Percentiles rank a stretch among this genome's conserved stretches.
Conservation (phyloP, 92 coral and sea anemone species). For the Parazoanthus atlanticus region DNA sequence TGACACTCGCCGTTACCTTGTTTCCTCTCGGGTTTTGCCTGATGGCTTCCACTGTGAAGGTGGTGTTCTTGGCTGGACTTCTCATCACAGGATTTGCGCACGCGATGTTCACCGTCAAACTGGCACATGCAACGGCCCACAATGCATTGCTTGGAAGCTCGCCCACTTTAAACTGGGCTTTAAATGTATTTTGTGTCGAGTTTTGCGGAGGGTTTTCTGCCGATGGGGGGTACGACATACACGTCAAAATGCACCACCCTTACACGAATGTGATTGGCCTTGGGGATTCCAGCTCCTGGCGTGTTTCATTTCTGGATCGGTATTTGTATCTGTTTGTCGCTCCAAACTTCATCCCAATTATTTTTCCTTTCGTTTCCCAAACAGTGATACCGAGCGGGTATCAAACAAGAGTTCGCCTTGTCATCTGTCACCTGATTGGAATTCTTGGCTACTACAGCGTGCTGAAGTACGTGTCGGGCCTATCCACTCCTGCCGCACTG, state of each 20-base stretch:
- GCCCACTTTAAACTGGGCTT: slow-evolving; percentile 57
- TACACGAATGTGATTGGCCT: slow-evolving; percentile 85
- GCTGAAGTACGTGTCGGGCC: slow-evolving; percentile 62
- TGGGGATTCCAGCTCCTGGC: slow-evolving; percentile 86
- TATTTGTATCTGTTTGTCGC: slow-evolving; percentile 69
- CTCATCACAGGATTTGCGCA: slow-evolving; percentile 62
- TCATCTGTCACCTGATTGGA: slow-evolving; percentile 19
- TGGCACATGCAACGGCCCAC: slow-evolving; percentile 75
- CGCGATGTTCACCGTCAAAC: slow-evolving; percentile 60
- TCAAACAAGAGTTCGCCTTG: slow-evolving; percentile 45
- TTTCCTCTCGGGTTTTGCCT: slow-evolving; percentile 67
- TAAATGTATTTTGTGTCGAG: slow-evolving; percentile 61
- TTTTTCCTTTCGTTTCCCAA: slow-evolving; percentile 55
- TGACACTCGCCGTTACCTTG: slow-evolving; percentile 40
- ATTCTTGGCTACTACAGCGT: slow-evolving; percentile 58
- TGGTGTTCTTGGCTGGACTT: slow-evolving; percentile 61
- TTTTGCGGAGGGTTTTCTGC: slow-evolving; percentile 83
- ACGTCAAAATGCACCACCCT: slow-evolving; percentile 79
- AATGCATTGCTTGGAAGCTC: slow-evolving; percentile 71
- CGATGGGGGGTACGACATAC: slow-evolving; percentile 60
- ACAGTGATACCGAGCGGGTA: slow-evolving; percentile 58
- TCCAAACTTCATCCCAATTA: slow-evolving; percentile 67
- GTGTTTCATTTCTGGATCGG: slow-evolving; percentile 74
- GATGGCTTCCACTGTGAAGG: slow-evolving; percentile 53
- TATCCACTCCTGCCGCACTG: slow-evolving; percentile 60